Evolutionary conservation across 1,140 invertebrate species (phyloP).

Genomic region (Drosophila paulistorum): DNA sequence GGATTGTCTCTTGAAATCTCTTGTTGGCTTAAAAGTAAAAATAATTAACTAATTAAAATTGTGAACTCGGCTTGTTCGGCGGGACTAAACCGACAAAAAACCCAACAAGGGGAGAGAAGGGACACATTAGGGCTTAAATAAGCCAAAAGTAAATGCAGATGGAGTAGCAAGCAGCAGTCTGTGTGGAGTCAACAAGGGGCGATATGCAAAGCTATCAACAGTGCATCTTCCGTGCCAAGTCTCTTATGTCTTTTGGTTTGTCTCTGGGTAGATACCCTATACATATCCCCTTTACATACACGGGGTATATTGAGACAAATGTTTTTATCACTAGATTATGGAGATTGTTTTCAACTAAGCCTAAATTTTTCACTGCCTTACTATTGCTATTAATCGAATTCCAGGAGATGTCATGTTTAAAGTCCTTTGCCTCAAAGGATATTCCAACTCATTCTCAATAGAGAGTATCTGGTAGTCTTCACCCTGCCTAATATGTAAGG

Average conservation of each 20-base stretch:
- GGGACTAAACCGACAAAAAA: background rate
- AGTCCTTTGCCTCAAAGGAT: too few relatives aligned
- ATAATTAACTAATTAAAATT: slow-evolving; percentile 82
- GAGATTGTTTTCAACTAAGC: too few relatives aligned
- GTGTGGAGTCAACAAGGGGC: slow-evolving; percentile 36
- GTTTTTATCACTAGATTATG: too few relatives aligned
- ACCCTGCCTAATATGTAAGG: background rate
- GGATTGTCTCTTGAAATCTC: slow-evolving; percentile 74
- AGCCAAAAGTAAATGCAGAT: slow-evolving; percentile 46
- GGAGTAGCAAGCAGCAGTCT: slow-evolving; percentile 1
- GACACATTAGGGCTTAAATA: slow-evolving; percentile 76
- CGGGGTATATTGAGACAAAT: background rate
- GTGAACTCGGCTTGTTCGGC: slow-evolving; percentile 62
- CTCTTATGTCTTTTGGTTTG: slow-evolving; percentile 14
- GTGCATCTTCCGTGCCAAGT: slow-evolving; percentile 58
- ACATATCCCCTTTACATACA: background rate
- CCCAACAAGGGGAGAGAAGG: slow-evolving; percentile 17
- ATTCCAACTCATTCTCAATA: background rate
- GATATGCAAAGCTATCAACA: slow-evolving; percentile 80
- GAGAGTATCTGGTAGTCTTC: background rate
- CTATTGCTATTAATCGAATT: too few relatives aligned
- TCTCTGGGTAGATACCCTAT: background rate
- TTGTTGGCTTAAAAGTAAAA: slow-evolving; percentile 82
- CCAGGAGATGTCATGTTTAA: too few relatives aligned
- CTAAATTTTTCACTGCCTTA: too few relatives aligned